These are phyloP conservation scores for Scopus umbretta DNA, from an alignment of 2,113 vertebrate genomes.

Conservation along the genomic window DNA sequence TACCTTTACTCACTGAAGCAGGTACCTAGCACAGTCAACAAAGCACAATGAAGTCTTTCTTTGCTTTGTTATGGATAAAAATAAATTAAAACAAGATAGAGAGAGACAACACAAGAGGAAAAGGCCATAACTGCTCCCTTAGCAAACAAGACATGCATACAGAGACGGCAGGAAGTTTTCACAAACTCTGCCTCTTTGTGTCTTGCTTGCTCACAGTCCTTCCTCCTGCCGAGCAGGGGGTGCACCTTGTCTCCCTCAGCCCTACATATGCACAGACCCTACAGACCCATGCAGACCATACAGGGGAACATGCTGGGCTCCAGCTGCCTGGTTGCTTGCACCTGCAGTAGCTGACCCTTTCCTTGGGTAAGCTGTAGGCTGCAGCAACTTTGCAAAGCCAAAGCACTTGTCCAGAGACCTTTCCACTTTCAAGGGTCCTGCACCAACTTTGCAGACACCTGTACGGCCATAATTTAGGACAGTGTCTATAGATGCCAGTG, in stretches of 20 bases:
- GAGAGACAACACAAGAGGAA: neutral
- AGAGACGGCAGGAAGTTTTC: neutral
- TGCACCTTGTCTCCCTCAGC: neutral
- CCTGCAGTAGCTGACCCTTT: neutral
- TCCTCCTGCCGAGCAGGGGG: neutral
- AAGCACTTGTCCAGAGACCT: neutral
- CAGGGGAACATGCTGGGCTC: neutral
- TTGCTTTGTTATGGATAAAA: neutral
- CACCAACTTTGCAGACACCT: neutral
- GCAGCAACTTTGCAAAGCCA: neutral
- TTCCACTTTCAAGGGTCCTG: neutral
- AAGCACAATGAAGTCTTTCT: neutral
- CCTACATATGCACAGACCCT: rapidly evolving
- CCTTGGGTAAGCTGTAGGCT: neutral
- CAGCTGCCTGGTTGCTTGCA: neutral
- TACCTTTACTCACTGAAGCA: neutral
- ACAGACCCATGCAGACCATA: neutral
- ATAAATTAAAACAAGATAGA: neutral
- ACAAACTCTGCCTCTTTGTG: neutral
- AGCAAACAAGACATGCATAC: neutral
- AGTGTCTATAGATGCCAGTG: neutral
- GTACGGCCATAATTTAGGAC: neutral
- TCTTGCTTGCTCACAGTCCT: neutral
- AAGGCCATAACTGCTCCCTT: neutral
- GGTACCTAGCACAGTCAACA: neutral